phyloP scores from a whole-genome alignment of 2,888 invertebrate species.

The Bhutanitis thaidina region DNA sequence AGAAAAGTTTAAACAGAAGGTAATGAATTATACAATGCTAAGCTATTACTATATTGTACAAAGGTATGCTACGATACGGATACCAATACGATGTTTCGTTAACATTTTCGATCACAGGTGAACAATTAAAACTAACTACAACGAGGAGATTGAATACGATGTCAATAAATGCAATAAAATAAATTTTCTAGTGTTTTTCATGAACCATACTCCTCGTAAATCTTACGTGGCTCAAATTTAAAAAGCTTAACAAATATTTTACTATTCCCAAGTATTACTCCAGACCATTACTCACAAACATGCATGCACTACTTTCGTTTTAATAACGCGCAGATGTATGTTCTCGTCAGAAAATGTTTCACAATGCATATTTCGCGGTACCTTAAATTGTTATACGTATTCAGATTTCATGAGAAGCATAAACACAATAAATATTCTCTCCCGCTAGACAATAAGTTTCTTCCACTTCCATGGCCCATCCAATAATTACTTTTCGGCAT shows the following conservation, averaged over 20 bases:
- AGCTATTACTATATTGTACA: too few species aligned
- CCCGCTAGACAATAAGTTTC: conserved; percentile 12
- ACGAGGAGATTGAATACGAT: too few species aligned
- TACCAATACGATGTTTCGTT: too few species aligned
- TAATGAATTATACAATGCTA: neutral
- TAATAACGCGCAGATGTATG: conserved; percentile 2
- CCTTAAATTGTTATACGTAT: conserved; percentile 7
- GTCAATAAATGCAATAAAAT: too few species aligned
- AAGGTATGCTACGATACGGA: too few species aligned
- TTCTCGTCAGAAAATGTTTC: conserved; percentile 6
- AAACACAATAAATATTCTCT: conserved; percentile 7
- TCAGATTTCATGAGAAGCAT: neutral
- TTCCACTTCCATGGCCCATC: conserved; percentile 10
- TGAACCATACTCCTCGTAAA: neutral
- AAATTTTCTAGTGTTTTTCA: too few species aligned
- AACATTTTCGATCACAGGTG: too few species aligned
- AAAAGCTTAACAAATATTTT: neutral
- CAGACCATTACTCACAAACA: neutral
- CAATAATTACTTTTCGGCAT: too few species aligned
- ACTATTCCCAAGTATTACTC: neutral
- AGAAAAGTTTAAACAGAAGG: neutral
- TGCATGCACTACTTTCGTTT: neutral
- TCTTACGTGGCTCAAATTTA: neutral
- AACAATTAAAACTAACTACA: too few species aligned
- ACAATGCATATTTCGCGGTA: conserved; percentile 13